phyloP scores from a whole-genome alignment of 1,140 invertebrate genomes.

The Solen grandis region DNA sequence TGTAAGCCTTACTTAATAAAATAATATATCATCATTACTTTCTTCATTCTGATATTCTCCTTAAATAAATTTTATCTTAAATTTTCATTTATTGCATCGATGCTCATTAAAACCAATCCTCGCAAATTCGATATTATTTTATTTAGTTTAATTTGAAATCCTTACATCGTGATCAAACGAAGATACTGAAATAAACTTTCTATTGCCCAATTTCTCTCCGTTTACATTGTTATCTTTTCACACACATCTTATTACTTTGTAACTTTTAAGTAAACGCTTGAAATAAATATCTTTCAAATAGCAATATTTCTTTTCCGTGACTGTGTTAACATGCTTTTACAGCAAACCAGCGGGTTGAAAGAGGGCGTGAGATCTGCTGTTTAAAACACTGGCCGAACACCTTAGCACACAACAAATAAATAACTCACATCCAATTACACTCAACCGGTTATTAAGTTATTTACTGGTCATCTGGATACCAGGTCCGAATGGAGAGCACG shows the following conservation, averaged over 20 bases:
- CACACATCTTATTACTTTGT: no score
- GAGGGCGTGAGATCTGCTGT: background rate
- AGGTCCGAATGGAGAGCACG: conserved; percentile 32
- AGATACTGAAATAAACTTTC: no score
- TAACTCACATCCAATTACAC: background rate
- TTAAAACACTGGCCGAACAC: background rate
- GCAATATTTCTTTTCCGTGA: background rate
- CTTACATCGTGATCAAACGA: no score
- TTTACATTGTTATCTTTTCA: no score
- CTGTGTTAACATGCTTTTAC: background rate
- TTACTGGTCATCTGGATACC: conserved; percentile 46
- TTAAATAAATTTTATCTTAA: no score
- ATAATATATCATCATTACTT: background rate
- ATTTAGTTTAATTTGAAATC: no score
- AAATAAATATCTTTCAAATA: background rate
- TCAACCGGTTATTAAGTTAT: conserved; percentile 34
- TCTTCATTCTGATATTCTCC: background rate
- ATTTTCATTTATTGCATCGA: no score
- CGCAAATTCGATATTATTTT: no score
- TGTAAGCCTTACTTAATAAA: background rate
- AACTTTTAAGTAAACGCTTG: no score
- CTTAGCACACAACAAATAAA: background rate
- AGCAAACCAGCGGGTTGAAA: no score
- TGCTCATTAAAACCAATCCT: no score
- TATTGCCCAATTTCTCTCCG: no score